Conservation (phyloP, 2,888 invertebrate species). For the Phortica magna region DNA sequence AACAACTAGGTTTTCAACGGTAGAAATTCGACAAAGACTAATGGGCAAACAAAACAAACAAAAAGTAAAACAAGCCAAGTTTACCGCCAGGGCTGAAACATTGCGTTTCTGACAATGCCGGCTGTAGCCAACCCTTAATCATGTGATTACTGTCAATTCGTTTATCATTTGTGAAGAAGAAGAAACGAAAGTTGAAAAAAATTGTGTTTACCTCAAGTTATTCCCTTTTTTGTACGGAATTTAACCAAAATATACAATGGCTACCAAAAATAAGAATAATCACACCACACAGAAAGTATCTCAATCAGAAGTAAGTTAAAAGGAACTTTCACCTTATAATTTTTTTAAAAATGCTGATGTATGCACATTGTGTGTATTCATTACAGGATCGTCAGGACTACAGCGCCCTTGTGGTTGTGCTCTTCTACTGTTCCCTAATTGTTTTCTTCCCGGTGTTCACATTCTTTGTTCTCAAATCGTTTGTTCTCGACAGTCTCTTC, state of each 20-base stretch:
- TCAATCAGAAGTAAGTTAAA: constrained; percentile 56
- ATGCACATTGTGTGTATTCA: constrained; percentile 34
- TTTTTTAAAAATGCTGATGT: constrained; percentile 19
- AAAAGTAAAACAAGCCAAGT: background rate
- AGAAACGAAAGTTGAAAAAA: background rate
- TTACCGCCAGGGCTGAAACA: background rate
- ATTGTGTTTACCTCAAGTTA: background rate
- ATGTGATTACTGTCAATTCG: constrained; percentile 18
- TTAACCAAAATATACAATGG: background rate
- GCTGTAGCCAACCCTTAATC: background rate
- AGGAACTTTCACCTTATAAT: background rate
- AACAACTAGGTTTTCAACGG: too few relatives aligned
- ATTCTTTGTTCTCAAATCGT: constrained; percentile 85
- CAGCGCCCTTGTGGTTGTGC: constrained; percentile 86
- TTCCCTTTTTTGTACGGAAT: background rate
- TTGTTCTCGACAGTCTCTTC: constrained; percentile 85
- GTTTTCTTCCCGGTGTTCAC: constrained; percentile 86
- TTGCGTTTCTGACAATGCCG: background rate
- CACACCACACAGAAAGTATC: constrained; percentile 42
- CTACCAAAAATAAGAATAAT: constrained; percentile 21
- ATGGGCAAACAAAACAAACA: background rate
- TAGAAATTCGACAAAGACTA: too few relatives aligned
- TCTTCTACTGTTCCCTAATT: constrained; percentile 87
- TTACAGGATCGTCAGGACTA: constrained; percentile 80
- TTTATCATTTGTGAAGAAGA: background rate